Evolutionary conservation across 2,113 vertebrate species (phyloP), one percentile per base, ranked within the genome.

Genomic region (Actenoides hombroni): DNA sequence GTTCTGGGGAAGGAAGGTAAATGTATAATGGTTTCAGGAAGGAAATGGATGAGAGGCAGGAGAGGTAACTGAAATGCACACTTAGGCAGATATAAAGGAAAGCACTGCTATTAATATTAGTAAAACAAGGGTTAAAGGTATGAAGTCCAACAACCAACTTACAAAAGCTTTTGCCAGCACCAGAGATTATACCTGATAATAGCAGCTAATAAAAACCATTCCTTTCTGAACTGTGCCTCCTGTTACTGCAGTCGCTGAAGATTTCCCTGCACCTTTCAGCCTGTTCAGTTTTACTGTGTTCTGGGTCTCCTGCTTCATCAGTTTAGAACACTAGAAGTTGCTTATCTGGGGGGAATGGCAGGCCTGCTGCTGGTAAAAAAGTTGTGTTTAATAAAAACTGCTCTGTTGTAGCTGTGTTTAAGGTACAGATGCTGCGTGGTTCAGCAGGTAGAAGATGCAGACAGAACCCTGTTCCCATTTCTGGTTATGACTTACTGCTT

Each of bases 51-150:
- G 37, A 59, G 48, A 91, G 19, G 75, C 8, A 56, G 4, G 2
- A 64, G 31, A 56, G 10, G 29, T 42, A 75, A 89, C 26, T 44
- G 37, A 57, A 92, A 78, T 1, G 15, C 24, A 80, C 46, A 37
- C 9, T 80, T 39, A 24, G 29, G n/a, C 69, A 83, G 24, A 46
- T 44, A 40, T 3, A 61, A 87, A 80, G 28, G 25, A 69, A 89
- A 70, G 6, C 63, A 33, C n/a, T 51, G 31, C 17, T 67, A 80
- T 26, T 37, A 46, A 6, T 28, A 57, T 80, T 1, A 78, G 70
- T 39, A 70, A 80, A 90, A 90, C 31, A 83, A 77, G 40, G 40
- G 82, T 93, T 95, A 94, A 89, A 94, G 31, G 67, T 73, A 88
- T 49, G 13, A 92, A 96, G 88, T 92, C 49, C 86, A 93, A 77